Evolutionary conservation across 2,113 vertebrate genomes (phyloP).

Genomic region (Podarcis cretensis): DNA sequence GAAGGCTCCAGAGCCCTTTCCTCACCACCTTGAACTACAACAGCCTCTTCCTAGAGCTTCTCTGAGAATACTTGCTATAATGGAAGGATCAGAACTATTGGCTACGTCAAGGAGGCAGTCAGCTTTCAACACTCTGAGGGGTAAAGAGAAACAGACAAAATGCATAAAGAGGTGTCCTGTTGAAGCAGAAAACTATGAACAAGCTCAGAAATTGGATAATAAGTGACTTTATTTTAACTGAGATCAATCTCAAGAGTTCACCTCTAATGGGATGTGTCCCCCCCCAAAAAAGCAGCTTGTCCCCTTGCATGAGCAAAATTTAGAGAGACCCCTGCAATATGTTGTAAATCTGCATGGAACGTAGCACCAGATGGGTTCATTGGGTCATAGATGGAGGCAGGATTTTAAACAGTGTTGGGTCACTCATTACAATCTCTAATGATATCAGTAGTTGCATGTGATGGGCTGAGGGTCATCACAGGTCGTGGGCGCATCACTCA

Average conservation of each 20-base stretch:
- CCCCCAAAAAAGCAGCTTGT: not conserved
- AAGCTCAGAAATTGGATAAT: not conserved
- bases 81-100: not conserved
- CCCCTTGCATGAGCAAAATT: not conserved
- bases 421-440: conserved; percentile 5
- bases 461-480: not conserved
- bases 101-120: not conserved
- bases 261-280: not conserved
- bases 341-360: not conserved
- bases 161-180: not conserved
- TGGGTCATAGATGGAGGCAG: not conserved
- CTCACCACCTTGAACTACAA: not conserved
- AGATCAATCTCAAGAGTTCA: not conserved
- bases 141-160: not conserved
- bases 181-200: not conserved
- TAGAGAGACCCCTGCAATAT: not conserved
- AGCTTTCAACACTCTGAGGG: not conserved
- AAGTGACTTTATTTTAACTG: not conserved
- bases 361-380: not conserved
- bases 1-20: not conserved
- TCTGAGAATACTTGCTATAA: not conserved
- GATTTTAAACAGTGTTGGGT: not conserved
- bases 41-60: not conserved
- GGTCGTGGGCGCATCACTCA: not conserved
- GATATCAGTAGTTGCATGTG: not conserved